Evolutionary conservation across 2,797 vertebrate species (phyloP).

Genomic region (Bufotes viridis): DNA sequence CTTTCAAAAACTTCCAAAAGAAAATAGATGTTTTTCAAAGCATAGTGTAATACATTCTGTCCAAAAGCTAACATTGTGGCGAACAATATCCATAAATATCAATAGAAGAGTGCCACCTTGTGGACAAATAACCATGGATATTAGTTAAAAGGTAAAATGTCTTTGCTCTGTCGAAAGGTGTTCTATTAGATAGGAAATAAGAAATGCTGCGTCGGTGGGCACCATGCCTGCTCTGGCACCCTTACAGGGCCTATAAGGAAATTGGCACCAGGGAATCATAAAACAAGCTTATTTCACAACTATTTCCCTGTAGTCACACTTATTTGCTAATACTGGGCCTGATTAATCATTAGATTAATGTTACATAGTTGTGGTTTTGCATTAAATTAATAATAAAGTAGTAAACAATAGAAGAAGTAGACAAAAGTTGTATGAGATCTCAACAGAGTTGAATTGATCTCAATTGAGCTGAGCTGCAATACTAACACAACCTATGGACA

Average conservation of each 20-base stretch:
- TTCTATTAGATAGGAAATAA: neutral
- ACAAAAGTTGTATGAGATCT: constrained; percentile 24
- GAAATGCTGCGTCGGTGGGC: neutral
- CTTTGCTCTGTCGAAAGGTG: neutral
- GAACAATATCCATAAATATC: constrained; percentile 1
- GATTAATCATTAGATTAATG: constrained; percentile 22
- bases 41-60: neutral
- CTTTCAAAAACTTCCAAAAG: too few relatives aligned
- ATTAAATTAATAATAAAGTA: constrained; percentile 44
- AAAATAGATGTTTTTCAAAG: too few relatives aligned
- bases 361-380: constrained; percentile 18
- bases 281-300: constrained; percentile 28
- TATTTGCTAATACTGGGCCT: neutral
- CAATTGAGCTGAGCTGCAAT: neutral
- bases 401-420: constrained; percentile 32
- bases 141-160: too few relatives aligned
- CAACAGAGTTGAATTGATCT: neutral
- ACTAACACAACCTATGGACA: too few relatives aligned
- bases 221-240: neutral
- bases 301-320: constrained; percentile 16
- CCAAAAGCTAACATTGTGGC: neutral
- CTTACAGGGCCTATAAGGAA: constrained; percentile 12
- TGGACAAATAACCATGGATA: constrained; percentile 9
- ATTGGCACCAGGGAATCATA: constrained; percentile 9
- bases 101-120: constrained; percentile 35